Evolutionary conservation across 2,797 vertebrate genomes (phyloP), one percentile per base, ranked within the genome.

Genomic region (Chaenodraco wilsoni): DNA sequence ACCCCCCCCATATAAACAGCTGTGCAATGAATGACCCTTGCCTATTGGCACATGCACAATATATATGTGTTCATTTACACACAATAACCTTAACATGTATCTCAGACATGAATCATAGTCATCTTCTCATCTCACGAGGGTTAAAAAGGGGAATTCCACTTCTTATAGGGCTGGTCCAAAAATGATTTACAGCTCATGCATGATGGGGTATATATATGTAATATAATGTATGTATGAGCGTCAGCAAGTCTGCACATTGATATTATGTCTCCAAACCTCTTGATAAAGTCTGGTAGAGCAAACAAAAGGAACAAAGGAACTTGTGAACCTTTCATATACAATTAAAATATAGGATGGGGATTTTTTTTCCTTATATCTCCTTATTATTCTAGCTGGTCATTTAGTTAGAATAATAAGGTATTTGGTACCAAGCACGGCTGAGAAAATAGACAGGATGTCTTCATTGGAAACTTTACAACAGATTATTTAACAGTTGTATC

Each of bases 71-170:
- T 78, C 70, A 0, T 58, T 51, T 79, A 75, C 79, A 50, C 55
- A 8, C 15, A 17, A 70, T n/a, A 62, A 61, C 9, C 43, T 46
- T n/a, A 49, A 83, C 65, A 72, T 60, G 8, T 37, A 70, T 79
- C 71, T 71, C 50, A 74, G 75, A 62, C 74, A 65, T 76, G 75
- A 90, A 82, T 78, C 74, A 74, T 6, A 21, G 71, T 49, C 71
- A 84, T 83, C 72, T 72, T 74, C 71, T 84, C 67, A 70, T 80
- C 68, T 78, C 63, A 69, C 45, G 57, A 21, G 58, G 61, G 76
- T 86, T 84, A 74, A 84, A 83, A 81, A 90, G 90, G 89, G 89
- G 80, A 87, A 85, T 90, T 91, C 89, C 89, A 82, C 69, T 62
- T 80, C 62, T 76, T 66, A 56, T 21, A 82, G 65, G 46, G 63